phyloP scores from a whole-genome alignment of 35 echinoderm and acorn worm species.

The Nesometra sesokonis region DNA sequence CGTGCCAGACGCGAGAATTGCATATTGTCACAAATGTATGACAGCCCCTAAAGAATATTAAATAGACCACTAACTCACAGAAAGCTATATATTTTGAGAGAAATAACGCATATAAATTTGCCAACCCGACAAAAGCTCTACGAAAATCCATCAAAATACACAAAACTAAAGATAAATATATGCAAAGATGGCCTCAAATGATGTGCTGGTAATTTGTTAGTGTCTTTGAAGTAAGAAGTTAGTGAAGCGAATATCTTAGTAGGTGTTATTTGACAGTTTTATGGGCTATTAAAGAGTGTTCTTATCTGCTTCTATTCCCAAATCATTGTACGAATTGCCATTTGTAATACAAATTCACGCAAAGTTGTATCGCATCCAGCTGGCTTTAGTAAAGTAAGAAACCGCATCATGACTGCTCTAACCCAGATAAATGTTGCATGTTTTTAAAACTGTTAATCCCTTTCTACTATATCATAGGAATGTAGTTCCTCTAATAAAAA shows the following conservation, averaged over 20 bases:
- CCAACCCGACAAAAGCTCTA: not conserved
- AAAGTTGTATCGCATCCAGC: not conserved
- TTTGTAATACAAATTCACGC: not conserved
- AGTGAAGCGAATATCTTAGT: not conserved
- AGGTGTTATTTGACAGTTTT: not conserved
- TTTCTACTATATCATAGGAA: not conserved
- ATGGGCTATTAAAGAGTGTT: not conserved
- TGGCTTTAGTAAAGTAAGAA: not conserved
- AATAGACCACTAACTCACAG: not conserved
- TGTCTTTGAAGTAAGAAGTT: not conserved
- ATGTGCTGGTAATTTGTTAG: not conserved
- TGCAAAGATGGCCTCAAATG: not conserved
- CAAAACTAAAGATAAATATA: not conserved
- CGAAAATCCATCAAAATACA: not conserved
- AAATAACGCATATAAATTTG: not conserved
- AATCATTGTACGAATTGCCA: not conserved
- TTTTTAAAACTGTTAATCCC: too few relatives aligned
- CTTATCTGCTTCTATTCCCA: not conserved
- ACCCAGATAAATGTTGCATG: not conserved
- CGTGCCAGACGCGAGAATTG: not conserved
- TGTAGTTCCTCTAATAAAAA: not conserved
- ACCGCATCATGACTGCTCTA: too few relatives aligned
- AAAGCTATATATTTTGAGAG: not conserved
- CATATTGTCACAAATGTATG: not conserved
- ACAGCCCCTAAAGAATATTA: not conserved